Base-by-base conservation (phyloP, 2,888 invertebrate species). In the Pammene fasciana region DNA sequence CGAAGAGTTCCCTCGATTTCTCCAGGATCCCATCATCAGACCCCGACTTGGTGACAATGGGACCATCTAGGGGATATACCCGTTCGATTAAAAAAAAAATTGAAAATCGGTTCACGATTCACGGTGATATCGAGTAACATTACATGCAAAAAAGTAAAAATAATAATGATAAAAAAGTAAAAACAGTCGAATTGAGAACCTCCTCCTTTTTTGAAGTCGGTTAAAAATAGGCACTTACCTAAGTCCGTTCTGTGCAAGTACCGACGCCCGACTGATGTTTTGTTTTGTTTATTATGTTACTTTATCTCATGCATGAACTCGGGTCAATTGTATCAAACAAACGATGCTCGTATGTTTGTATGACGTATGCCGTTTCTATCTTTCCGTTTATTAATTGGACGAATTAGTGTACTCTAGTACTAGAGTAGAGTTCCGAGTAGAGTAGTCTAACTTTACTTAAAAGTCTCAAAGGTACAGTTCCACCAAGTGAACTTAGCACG, bases 211-310 rank as follows among this genome's bases (percentile, higher is more conserved):
- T n/a, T n/a, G n/a, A n/a, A n/a, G n/a, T n/a, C n/a, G n/a, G n/a
- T n/a, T 26, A 26, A 26, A 43, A 43, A 11, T 48, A 4, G 5
- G 36, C 52, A 62, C 50, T 41, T 18, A 62, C 50, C 9, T n/a
- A n/a, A 18, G 41, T 52, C 50, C 62, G 62, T n/a, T 0, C 5
- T 18, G n/a, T 52, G 13, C 62, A 41, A 41, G 50, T 26, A 18
- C 26, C 41, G 10, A 18, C 7, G 18, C 8, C 38, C 38, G 41
- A 52, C 62, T 62, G 62, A 52, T n/a, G n/a, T n/a, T n/a, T n/a
- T 62, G 41, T 52, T 62, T 61, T 62, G 62, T 62, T 62, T 62
- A 41, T 41, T 62, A 62, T 18, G 41, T 41, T 50, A 50, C 16
- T 52, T 60, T 62, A 62, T 62, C 62, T n/a, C n/a, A 8, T 50